A percentile compares a stretch with the other conserved stretches of the same genome.
These are phyloP conservation scores for Chiroxiphia lanceolata DNA, from an alignment of 2,797 vertebrate genomes.

Conservation along the genomic window DNA sequence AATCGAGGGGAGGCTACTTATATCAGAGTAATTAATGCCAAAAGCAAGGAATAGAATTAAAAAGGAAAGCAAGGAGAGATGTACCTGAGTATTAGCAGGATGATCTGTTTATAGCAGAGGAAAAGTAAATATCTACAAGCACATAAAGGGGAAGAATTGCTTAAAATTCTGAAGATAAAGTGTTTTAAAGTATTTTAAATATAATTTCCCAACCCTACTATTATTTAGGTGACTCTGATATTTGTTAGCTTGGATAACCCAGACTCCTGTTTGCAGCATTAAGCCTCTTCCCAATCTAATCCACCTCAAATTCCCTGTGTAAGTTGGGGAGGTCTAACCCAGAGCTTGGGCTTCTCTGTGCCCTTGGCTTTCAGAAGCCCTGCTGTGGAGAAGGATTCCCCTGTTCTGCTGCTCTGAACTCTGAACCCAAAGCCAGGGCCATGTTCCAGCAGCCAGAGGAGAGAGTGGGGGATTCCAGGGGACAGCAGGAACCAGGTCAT, in stretches of 20 bases:
- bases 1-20: slow-evolving; percentile 4
- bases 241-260: background rate
- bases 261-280: background rate
- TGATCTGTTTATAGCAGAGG: background rate
- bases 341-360: background rate
- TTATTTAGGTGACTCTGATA: background rate
- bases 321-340: background rate
- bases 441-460: background rate
- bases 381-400: background rate
- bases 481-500: background rate
- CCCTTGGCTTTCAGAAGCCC: background rate
- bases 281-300: background rate
- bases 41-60: background rate
- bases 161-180: background rate
- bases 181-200: background rate
- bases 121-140: background rate
- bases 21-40: slow-evolving; percentile 31
- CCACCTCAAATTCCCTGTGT: background rate
- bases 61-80: background rate
- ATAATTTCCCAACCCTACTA: background rate
- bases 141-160: background rate
- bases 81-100: background rate
- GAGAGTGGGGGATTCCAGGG: background rate
- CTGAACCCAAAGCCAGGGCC: background rate
- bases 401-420: background rate